phyloP scores from a whole-genome alignment of 1,140 invertebrate genomes.

The Arion vulgaris region DNA sequence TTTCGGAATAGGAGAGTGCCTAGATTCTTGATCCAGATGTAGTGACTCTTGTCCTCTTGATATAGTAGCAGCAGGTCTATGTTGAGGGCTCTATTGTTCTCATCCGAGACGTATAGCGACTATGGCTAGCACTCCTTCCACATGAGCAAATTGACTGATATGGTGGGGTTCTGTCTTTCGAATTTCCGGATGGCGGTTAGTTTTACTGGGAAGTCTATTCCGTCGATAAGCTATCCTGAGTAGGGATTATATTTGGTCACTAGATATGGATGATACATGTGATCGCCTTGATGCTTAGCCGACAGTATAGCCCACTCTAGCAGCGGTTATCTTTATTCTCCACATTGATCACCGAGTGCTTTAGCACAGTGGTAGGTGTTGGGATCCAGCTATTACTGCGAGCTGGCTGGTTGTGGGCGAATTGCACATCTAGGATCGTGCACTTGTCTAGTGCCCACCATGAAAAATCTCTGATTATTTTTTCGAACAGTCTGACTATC shows the following conservation, averaged over 20 bases:
- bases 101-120: background rate
- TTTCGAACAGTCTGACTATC: background rate
- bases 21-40: slow-evolving; percentile 9
- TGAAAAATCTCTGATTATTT: background rate
- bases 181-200: background rate
- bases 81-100: background rate
- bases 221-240: background rate
- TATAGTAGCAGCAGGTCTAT: background rate
- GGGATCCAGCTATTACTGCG: background rate
- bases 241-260: background rate
- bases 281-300: background rate
- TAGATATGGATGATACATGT: background rate
- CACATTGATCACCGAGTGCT: background rate
- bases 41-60: background rate
- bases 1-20: background rate
- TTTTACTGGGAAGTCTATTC: background rate
- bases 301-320: background rate
- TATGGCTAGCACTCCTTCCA: background rate
- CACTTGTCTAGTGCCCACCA: background rate
- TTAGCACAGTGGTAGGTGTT: background rate
- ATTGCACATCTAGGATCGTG: background rate
- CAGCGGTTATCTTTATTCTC: background rate
- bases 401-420: background rate
- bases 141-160: background rate
- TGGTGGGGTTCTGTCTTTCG: background rate